Evolutionary conservation across 2,888 invertebrate species (phyloP).

Genomic region (Drosophila ustulata): DNA sequence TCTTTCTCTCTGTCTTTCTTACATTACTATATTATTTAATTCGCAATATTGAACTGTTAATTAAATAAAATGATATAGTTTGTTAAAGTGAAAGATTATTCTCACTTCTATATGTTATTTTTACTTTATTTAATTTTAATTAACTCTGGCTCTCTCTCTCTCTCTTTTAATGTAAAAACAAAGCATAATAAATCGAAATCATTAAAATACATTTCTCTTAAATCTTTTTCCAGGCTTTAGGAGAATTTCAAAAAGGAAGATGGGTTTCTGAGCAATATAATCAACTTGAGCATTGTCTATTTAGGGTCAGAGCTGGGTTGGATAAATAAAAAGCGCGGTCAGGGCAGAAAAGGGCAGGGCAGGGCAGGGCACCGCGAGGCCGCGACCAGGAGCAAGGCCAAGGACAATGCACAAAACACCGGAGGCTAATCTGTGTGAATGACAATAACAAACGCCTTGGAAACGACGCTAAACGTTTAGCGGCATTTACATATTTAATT

Average conservation of each 20-base stretch:
- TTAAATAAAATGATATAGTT: too few relatives aligned
- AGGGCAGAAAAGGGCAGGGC: not conserved
- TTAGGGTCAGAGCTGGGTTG: constrained; percentile 16
- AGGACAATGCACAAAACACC: not conserved
- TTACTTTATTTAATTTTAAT: not conserved
- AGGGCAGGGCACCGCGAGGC: not conserved
- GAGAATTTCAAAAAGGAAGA: not conserved
- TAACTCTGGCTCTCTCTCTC: not conserved
- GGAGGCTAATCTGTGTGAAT: constrained; percentile 20
- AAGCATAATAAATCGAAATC: not conserved
- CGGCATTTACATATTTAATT: constrained; percentile 74
- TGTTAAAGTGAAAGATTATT: too few relatives aligned
- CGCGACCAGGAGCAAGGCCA: constrained; percentile 1
- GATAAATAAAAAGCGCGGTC: constrained; percentile 17
- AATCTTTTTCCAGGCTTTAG: too few relatives aligned
- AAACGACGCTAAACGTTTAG: constrained; percentile 47
- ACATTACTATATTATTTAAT: too few relatives aligned
- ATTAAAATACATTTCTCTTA: too few relatives aligned
- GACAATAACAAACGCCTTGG: constrained; percentile 38
- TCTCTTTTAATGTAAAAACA: not conserved
- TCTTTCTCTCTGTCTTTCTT: too few relatives aligned
- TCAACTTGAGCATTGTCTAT: constrained; percentile 4
- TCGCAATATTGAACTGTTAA: too few relatives aligned
- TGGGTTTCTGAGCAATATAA: constrained; percentile 1
- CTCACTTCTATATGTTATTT: too few relatives aligned